A percentile compares a stretch with the other conserved stretches of the same genome.
These are phyloP conservation scores for Dryobates pubescens DNA, from an alignment of 2,797 vertebrate species.

Conservation along the genomic window DNA sequence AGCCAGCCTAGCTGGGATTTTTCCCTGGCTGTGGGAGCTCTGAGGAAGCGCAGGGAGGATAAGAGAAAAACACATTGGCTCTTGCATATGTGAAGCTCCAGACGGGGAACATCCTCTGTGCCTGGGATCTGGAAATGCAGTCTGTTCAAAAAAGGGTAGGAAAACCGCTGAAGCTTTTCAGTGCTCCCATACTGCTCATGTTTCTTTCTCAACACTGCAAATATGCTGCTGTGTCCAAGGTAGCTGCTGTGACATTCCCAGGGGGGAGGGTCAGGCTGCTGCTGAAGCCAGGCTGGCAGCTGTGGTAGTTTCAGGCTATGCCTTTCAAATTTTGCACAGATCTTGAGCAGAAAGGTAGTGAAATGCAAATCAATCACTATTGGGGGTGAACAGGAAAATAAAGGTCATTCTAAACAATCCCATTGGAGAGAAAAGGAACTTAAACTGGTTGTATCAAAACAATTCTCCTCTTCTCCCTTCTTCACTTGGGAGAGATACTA, in stretches of 20 bases:
- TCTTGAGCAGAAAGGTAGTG: too few relatives aligned
- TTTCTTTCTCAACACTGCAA: background rate
- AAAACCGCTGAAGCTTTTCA: background rate
- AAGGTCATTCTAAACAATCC: too few relatives aligned
- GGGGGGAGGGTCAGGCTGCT: background rate
- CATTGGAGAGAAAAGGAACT: too few relatives aligned
- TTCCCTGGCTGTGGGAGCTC: background rate
- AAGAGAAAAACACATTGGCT: conserved; percentile 35
- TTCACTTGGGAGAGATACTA: too few relatives aligned
- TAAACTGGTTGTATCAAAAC: too few relatives aligned
- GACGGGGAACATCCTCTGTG: background rate
- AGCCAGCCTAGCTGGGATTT: background rate
- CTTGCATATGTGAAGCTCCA: conserved; percentile 51
- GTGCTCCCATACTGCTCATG: fast-evolving
- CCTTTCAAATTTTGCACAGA: too few relatives aligned
- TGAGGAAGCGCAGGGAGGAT: background rate
- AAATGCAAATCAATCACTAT: too few relatives aligned
- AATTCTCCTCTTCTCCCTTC: too few relatives aligned
- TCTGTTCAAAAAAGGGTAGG: conserved; percentile 20
- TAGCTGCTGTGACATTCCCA: background rate
- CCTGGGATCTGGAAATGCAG: conserved; percentile 39
- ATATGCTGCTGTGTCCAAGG: background rate
- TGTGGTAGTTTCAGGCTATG: too few relatives aligned
- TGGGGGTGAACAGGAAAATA: too few relatives aligned
- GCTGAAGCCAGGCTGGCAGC: background rate